Conservation (phyloP, 2,888 invertebrate genomes). For the Drosophila mimica region DNA sequence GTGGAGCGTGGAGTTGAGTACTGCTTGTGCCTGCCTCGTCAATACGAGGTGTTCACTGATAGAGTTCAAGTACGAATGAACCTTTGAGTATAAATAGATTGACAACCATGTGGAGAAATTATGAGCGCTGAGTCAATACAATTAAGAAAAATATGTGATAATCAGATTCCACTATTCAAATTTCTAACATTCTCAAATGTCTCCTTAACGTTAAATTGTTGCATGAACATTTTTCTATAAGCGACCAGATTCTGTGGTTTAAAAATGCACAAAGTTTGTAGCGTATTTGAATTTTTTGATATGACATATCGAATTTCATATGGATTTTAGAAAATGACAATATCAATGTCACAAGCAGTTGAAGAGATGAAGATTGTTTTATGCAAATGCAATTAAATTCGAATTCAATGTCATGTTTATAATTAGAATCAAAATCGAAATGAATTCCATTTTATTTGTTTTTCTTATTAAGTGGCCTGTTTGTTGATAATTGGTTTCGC, state of each 20-base stretch:
- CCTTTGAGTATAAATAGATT: conserved; percentile 52
- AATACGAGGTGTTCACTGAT: conserved; percentile 11
- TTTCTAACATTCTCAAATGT: background rate
- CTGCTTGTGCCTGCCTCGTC: conserved; percentile 22
- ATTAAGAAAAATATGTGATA: background rate
- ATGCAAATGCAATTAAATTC: background rate
- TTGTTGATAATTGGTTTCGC: too few species aligned
- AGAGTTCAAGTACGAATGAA: conserved; percentile 66
- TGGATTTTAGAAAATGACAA: background rate
- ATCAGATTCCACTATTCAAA: background rate
- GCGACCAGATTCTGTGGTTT: background rate
- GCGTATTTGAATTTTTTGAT: background rate
- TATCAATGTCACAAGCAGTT: background rate
- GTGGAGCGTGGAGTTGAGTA: conserved; percentile 22
- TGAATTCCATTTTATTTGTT: too few species aligned
- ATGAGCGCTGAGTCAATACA: background rate
- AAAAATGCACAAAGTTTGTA: background rate
- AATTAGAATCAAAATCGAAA: too few species aligned
- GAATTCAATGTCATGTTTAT: too few species aligned
- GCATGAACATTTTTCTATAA: background rate
- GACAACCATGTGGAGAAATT: background rate
- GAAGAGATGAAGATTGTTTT: background rate
- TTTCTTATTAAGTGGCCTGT: too few species aligned
- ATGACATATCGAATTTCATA: background rate
- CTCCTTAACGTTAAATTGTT: background rate